phyloP scores from a whole-genome alignment of 2,113 vertebrate species.

The Lycocorax pyrrhopterus region DNA sequence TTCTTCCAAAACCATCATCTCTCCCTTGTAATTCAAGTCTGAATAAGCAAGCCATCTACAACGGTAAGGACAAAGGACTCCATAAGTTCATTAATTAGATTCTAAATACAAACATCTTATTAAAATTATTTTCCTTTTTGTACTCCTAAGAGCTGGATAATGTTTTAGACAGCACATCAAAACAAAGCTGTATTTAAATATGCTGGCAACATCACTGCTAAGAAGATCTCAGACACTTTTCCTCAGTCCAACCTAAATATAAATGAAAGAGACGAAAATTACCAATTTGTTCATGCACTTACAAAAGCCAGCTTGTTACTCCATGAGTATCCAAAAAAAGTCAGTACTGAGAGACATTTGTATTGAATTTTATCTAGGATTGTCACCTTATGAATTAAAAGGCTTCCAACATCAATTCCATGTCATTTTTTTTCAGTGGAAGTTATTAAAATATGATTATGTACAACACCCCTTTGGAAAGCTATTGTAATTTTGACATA shows the following conservation, averaged over 20 bases:
- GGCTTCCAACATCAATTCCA: neutral
- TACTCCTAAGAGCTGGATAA: neutral
- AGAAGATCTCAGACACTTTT: neutral
- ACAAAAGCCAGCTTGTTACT: neutral
- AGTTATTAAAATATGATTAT: neutral
- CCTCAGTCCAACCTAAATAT: neutral
- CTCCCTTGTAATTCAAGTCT: conserved; percentile 78
- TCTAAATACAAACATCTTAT: neutral
- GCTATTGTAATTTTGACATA: neutral
- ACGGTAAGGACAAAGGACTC: conserved; percentile 19
- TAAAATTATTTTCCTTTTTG: neutral
- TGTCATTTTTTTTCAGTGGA: neutral
- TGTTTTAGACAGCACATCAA: neutral
- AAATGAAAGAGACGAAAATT: neutral
- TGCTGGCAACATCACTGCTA: neutral
- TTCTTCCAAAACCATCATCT: conserved; percentile 75
- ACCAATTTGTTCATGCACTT: neutral
- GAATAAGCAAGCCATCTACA: conserved; percentile 85
- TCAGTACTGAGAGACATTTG: neutral
- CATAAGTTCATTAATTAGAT: neutral
- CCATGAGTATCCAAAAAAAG: neutral
- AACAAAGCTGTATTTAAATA: neutral
- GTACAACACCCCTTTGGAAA: neutral
- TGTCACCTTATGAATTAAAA: neutral
- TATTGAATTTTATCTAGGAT: neutral